phyloP scores from a whole-genome alignment of 2,113 vertebrate species.

The Rostratula benghalensis region DNA sequence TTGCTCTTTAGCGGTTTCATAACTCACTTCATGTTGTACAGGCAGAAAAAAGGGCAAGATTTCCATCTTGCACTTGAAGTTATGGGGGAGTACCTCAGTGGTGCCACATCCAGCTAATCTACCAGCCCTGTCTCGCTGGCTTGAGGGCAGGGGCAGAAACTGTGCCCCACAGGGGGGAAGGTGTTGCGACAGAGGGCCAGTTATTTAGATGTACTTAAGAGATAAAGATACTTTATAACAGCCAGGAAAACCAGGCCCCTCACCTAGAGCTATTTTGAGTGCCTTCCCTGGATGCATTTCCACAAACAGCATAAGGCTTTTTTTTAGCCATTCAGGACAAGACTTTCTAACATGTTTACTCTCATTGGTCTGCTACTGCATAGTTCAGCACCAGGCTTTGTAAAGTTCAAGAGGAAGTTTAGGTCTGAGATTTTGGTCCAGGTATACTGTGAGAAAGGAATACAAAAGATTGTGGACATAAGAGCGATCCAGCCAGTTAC shows the following conservation, averaged over 20 bases:
- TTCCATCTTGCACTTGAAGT: neutral
- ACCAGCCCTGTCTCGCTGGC: fast-evolving
- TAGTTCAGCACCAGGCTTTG: neutral
- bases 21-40: neutral
- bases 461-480: neutral
- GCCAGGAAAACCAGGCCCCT: neutral
- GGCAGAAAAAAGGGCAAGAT: neutral
- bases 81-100: neutral
- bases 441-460: neutral
- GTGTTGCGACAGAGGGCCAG: neutral
- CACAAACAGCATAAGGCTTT: neutral
- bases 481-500: neutral
- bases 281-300: neutral
- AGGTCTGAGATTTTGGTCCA: neutral
- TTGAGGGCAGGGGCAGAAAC: fast-evolving
- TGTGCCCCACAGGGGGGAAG: neutral
- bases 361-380: neutral
- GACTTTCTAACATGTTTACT: neutral
- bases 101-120: neutral
- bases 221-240: neutral
- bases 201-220: neutral
- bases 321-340: neutral
- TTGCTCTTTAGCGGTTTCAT: neutral
- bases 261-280: neutral
- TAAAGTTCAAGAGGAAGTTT: neutral